These are phyloP conservation scores for Caenorhabditis panamensis DNA, from an alignment of 2,888 invertebrate genomes.

Conservation along the genomic window DNA sequence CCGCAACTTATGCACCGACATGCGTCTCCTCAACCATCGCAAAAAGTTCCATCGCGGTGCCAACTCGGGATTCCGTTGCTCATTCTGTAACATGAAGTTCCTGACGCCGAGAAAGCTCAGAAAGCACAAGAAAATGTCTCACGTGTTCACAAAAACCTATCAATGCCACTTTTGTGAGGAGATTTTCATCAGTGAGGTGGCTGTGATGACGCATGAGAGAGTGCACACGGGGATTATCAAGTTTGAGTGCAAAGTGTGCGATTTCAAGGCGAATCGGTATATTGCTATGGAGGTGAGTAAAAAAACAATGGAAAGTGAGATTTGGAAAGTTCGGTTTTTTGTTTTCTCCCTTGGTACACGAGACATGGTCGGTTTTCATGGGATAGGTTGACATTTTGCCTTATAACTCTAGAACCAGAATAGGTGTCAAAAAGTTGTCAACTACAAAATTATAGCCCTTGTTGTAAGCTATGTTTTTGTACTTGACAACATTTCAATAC, in stretches of 20 bases:
- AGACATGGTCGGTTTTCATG: constrained; percentile 31
- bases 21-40: constrained; percentile 66
- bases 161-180: constrained; percentile 80
- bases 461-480: no score
- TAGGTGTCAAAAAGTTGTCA: no score
- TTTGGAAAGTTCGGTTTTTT: no score
- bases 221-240: constrained; percentile 81
- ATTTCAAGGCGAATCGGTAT: constrained; percentile 73
- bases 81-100: constrained; percentile 76
- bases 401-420: no score
- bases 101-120: constrained; percentile 79
- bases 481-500: no score
- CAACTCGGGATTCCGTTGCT: constrained; percentile 74
- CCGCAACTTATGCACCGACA: constrained; percentile 77
- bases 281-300: constrained; percentile 73
- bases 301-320: no score
- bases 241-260: constrained; percentile 80
- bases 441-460: no score
- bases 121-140: constrained; percentile 80
- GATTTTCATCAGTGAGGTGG: constrained; percentile 75
- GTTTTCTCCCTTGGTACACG: no score
- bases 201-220: constrained; percentile 78
- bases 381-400: no score
- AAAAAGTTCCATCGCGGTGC: constrained; percentile 73
- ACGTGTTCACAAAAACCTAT: constrained; percentile 78